phyloP scores from a whole-genome alignment of 2,797 vertebrate genomes.

The Alcedo quadribrachys region DNA sequence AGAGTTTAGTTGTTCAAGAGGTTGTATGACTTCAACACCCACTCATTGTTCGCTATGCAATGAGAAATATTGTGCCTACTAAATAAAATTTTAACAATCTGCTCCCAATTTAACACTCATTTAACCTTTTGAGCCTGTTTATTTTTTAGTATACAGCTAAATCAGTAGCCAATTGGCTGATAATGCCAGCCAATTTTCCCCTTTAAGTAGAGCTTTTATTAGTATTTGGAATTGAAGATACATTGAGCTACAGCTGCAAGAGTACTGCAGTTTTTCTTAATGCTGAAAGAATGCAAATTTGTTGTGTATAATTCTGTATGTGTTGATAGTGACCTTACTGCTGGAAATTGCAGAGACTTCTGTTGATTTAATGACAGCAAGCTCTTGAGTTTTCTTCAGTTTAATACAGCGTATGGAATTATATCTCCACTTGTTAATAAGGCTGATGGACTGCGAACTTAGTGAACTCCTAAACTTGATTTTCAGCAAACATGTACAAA shows the following conservation, averaged over 20 bases:
- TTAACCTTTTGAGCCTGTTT: conserved; percentile 18
- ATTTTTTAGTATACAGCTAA: conserved; percentile 5
- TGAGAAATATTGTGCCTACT: background rate
- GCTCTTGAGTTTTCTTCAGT: background rate
- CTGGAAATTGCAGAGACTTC: background rate
- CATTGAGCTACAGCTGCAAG: background rate
- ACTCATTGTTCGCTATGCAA: background rate
- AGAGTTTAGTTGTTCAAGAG: background rate
- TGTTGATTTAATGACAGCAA: background rate
- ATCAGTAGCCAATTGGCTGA: background rate
- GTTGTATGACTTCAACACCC: background rate
- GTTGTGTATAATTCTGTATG: background rate
- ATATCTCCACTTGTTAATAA: background rate
- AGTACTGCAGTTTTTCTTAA: background rate
- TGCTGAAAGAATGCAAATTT: background rate
- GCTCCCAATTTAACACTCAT: background rate
- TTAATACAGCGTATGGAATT: background rate
- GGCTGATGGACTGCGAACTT: background rate
- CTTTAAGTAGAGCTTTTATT: background rate
- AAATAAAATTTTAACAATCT: background rate
- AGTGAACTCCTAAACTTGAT: background rate
- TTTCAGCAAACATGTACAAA: background rate
- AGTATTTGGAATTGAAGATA: background rate
- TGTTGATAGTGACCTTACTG: background rate
- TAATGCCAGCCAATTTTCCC: background rate